Evolutionary conservation across 2,888 invertebrate genomes (phyloP).

Genomic region (Punctoribates punctum): DNA sequence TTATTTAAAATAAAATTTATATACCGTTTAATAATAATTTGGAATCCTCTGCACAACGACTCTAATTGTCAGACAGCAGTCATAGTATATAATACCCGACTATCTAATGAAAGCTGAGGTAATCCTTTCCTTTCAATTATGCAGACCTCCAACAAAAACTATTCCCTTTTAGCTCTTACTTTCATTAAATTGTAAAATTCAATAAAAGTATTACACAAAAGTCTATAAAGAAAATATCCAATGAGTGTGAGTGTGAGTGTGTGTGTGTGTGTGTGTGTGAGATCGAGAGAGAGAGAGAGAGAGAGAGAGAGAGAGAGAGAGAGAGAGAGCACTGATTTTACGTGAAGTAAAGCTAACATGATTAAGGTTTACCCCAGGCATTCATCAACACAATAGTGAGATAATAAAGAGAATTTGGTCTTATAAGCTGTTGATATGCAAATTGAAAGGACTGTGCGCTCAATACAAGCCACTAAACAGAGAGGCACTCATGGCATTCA

Average conservation of each 20-base stretch:
- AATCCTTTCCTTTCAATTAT: no score
- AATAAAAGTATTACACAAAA: no score
- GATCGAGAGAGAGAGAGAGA: constrained; percentile 34
- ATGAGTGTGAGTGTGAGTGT: not conserved
- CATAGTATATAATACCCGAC: no score
- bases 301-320: constrained; percentile 25
- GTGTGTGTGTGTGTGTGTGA: not conserved
- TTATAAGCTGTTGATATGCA: constrained; percentile 32
- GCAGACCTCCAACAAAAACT: no score
- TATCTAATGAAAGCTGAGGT: no score
- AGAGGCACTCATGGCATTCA: not conserved
- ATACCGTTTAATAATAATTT: no score
- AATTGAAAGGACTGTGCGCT: constrained; percentile 4
- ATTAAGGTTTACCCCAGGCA: constrained; percentile 31
- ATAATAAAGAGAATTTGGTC: constrained; percentile 25
- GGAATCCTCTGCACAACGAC: no score
- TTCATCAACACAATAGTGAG: constrained; percentile 29
- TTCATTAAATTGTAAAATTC: no score
- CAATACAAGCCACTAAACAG: constrained; percentile 1
- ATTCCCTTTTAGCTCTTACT: no score
- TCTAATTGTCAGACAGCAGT: no score
- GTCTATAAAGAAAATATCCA: not conserved
- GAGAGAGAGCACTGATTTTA: not conserved
- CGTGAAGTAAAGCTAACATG: constrained; percentile 1
- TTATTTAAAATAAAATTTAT: no score